Evolutionary conservation across 1,140 invertebrate species (phyloP), one percentile per base, ranked within the genome.

Genomic region (Caenorhabditis inopinata): DNA sequence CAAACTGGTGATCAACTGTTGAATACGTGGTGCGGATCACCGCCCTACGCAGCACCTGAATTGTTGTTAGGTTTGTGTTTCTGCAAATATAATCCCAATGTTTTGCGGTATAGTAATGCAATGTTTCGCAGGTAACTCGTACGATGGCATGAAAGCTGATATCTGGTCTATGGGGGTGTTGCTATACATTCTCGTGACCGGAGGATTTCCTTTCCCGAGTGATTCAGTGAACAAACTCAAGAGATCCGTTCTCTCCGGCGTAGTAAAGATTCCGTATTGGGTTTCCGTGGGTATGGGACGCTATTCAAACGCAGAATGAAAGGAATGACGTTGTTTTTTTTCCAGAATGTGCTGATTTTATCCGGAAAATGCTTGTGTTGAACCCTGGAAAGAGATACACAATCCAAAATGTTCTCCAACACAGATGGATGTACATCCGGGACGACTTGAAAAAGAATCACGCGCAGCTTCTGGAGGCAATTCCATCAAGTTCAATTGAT

Each of bases 21-120:
- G 46, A 93, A 93, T 74, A 98, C 96, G 46, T 97, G 95, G 95
- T 98, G 96, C 90, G 86, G 86, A n/a, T 76, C 77, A 48, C 96
- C 96, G n/a, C 96, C 96, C 23, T 98, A 98, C 90, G 96, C 96
- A 74, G 96, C 96, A 18, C 96, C 96, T 21, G 96, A 98, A 91
- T 92, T 98, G 53, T 97, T 98, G 90, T 94, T 97, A 89, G 80
- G 78, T 79, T 12, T 21, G 58, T 74, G 4, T n/a, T 18, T 18
- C 0, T 6, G 9, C n/a, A n/a, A n/a, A 42, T 5, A 42, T 7
- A 5, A 7, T 42, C 14, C 6, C 38, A 5, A 42, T 23, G 6
- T 42, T 46, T 42, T 78, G 45, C 32, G 45, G 23, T 35, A n/a
- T 9, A 2, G 12, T 23, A 47, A 75, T 27, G 11, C 9, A 75